Conservation (phyloP, 2,888 invertebrate species). For the Lithosia quadra region DNA sequence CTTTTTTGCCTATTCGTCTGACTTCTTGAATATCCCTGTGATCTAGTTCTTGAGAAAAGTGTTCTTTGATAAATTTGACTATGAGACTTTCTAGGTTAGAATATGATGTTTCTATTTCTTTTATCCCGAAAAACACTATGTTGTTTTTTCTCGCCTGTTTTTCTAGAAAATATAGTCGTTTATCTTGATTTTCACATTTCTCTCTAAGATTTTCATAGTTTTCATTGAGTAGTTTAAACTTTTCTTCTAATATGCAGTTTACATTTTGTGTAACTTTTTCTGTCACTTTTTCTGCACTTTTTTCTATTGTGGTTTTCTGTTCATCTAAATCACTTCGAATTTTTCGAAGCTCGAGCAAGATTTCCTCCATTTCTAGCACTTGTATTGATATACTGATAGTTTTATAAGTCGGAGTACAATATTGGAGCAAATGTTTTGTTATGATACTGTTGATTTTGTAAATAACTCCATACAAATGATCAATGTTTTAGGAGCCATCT, state of each 20-base stretch:
- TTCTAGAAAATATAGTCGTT: conserved; percentile 9
- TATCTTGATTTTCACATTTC: conserved; percentile 9
- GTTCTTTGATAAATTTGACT: background rate
- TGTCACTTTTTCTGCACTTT: background rate
- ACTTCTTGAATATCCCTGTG: background rate
- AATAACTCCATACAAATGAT: too few relatives aligned
- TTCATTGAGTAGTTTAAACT: background rate
- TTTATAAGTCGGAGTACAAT: too few relatives aligned
- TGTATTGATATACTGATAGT: too few relatives aligned
- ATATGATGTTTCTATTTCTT: conserved; percentile 7
- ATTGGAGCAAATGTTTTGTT: too few relatives aligned
- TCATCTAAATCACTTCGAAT: background rate
- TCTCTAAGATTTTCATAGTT: background rate
- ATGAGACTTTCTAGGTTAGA: background rate
- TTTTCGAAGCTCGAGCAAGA: background rate
- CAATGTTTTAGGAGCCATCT: too few relatives aligned
- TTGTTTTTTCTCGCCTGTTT: conserved; percentile 13
- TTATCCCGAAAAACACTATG: conserved; percentile 6
- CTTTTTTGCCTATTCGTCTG: conserved; percentile 10
- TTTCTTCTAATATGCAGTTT: background rate
- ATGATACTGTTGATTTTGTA: too few relatives aligned
- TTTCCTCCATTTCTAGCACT: conserved; percentile 6
- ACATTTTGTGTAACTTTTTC: conserved; percentile 11
- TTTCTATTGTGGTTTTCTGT: background rate
- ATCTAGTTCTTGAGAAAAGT: background rate